Evolutionary conservation across 2,888 invertebrate genomes (phyloP).

Genomic region (Heliconius sara): DNA sequence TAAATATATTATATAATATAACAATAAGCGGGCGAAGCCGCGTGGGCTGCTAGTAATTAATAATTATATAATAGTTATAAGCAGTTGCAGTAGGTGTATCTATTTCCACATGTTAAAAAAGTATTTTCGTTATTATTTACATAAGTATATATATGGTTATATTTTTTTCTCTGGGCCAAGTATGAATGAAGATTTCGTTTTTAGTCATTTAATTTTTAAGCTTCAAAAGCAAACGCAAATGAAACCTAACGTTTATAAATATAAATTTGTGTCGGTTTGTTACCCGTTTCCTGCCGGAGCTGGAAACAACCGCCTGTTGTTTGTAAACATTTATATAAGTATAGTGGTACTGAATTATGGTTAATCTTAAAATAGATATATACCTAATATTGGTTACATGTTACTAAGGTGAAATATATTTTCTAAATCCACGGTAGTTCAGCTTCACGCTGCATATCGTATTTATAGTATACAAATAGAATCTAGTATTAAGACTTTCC

Average conservation of each 20-base stretch:
- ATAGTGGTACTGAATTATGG: neutral
- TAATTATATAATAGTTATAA: no score
- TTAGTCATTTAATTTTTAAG: neutral
- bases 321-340: slow-evolving; percentile 3
- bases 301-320: slow-evolving; percentile 4
- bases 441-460: no score
- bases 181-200: neutral
- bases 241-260: slow-evolving; percentile 10
- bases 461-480: no score
- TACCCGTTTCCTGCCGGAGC: slow-evolving; percentile 1
- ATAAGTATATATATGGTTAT: neutral
- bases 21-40: no score
- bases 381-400: neutral
- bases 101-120: neutral
- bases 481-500: no score
- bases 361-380: neutral
- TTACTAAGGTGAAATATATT: neutral
- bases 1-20: no score
- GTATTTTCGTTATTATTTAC: neutral
- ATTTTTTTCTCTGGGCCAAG: neutral
- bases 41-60: no score
- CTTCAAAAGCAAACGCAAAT: neutral
- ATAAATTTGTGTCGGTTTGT: neutral
- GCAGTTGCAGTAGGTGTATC: no score
- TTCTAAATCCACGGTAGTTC: no score